A percentile compares a stretch with the other conserved stretches of the same genome.
Conservation (phyloP, 2,797 vertebrate genomes). For the Xenops minutus region DNA sequence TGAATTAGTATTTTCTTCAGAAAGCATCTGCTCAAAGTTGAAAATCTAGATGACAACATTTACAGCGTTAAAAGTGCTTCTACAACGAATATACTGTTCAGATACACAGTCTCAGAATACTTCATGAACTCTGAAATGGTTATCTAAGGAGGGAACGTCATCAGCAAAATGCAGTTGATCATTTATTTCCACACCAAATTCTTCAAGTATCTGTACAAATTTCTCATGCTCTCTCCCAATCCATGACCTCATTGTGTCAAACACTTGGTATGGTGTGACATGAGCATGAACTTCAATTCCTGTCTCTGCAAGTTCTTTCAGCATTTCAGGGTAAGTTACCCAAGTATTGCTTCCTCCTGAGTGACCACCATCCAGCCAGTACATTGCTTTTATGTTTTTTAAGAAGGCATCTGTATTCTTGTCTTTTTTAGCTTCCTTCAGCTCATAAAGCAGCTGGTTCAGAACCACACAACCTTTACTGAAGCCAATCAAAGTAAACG, state of each 20-base stretch:
- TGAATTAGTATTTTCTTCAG: constrained; percentile 24
- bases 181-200: constrained; percentile 81
- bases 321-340: constrained; percentile 86
- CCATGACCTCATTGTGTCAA: constrained; percentile 94
- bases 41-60: constrained; percentile 24
- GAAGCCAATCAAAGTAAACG: constrained; percentile 91
- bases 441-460: constrained; percentile 93
- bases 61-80: constrained; percentile 34
- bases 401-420: constrained; percentile 81
- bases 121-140: constrained; percentile 94
- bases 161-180: constrained; percentile 90
- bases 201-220: constrained; percentile 88
- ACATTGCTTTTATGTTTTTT: constrained; percentile 84
- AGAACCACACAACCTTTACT: constrained; percentile 99
- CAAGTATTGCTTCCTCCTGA: constrained; percentile 94
- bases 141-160: constrained; percentile 87
- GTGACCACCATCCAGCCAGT: constrained; percentile 97
- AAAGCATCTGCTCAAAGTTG: constrained; percentile 10
- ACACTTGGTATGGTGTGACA: constrained; percentile 95
- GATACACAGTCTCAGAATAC: constrained; percentile 72
- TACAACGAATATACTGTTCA: constrained; percentile 4
- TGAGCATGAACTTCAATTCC: constrained; percentile 87
- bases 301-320: constrained; percentile 85
- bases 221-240: constrained; percentile 90
- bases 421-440: constrained; percentile 84